phyloP scores from a whole-genome alignment of 1,140 invertebrate genomes.

The Drosophila subpulchrella region DNA sequence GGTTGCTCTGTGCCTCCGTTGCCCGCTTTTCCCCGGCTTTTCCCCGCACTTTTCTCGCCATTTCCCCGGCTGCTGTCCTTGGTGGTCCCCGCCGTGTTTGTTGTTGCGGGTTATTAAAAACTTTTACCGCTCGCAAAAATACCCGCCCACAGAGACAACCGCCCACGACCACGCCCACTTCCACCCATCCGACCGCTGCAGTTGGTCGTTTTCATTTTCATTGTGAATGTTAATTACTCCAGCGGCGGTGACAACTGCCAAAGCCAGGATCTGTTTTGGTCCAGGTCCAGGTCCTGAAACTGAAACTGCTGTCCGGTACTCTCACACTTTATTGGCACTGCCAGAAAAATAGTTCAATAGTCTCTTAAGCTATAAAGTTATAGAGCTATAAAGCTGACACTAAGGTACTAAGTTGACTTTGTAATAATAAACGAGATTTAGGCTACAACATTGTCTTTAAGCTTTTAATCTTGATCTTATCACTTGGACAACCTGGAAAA shows the following conservation, averaged over 20 bases:
- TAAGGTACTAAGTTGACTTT: too few relatives aligned
- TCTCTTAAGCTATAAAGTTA: too few relatives aligned
- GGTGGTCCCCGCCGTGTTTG: slow-evolving; percentile 52
- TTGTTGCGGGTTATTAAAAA: slow-evolving; percentile 77
- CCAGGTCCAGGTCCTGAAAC: slow-evolving; percentile 7
- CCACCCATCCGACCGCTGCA: slow-evolving; percentile 28
- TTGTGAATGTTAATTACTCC: slow-evolving; percentile 75
- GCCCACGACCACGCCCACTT: neutral
- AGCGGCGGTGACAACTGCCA: slow-evolving; percentile 52
- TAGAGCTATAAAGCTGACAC: too few relatives aligned
- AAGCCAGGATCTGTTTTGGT: slow-evolving; percentile 28
- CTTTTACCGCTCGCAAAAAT: slow-evolving; percentile 47
- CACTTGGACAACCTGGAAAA: too few relatives aligned
- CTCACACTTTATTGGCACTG: neutral
- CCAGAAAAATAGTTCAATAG: neutral
- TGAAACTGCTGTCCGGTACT: slow-evolving; percentile 5
- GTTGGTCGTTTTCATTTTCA: slow-evolving; percentile 75
- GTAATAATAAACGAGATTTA: too few relatives aligned
- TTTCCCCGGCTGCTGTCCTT: neutral
- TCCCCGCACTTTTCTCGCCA: neutral
- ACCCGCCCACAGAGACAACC: slow-evolving; percentile 15
- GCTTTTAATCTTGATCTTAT: too few relatives aligned
- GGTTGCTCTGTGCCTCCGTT: slow-evolving; percentile 46
- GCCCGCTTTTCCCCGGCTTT: neutral
- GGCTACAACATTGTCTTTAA: too few relatives aligned